Evolutionary conservation across 2,888 invertebrate genomes (phyloP).

Genomic region (Liodrosophila aerea): DNA sequence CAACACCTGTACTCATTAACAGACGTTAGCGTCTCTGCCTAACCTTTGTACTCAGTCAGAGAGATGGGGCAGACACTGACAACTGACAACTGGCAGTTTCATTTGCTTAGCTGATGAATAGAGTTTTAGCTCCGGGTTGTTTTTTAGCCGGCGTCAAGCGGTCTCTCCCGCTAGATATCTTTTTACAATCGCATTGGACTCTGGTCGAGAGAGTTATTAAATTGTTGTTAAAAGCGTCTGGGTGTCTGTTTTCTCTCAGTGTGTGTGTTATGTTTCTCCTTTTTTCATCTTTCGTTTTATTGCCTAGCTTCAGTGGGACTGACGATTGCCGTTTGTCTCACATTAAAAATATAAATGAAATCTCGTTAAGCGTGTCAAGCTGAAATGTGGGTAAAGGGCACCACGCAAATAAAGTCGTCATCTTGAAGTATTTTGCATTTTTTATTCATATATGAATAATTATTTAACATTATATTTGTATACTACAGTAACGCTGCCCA

Average conservation of each 20-base stretch:
- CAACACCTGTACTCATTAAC: constrained; percentile 25
- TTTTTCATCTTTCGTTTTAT: constrained; percentile 5
- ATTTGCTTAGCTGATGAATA: constrained; percentile 21
- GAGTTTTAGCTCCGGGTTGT: constrained; percentile 25
- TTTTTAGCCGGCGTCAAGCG: constrained; percentile 23
- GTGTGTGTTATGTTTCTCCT: constrained; percentile 7
- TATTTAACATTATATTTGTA: constrained; percentile 3
- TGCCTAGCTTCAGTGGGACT: constrained; percentile 7
- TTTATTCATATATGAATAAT: constrained; percentile 1
- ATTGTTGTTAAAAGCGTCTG: constrained; percentile 34
- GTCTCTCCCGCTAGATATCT: constrained; percentile 29
- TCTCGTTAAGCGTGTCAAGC: constrained; percentile 28
- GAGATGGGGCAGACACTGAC: constrained; percentile 7
- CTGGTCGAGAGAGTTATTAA: constrained; percentile 33
- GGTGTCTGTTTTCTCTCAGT: background rate
- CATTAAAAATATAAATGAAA: constrained; percentile 22
- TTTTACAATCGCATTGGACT: constrained; percentile 41
- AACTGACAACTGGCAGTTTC: constrained; percentile 36
- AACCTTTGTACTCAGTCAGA: constrained; percentile 37
- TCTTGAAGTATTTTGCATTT: constrained; percentile 10
- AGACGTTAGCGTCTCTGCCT: constrained; percentile 9
- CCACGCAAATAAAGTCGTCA: constrained; percentile 24
- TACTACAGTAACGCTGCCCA: too few relatives aligned
- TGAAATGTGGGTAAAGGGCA: constrained; percentile 66
- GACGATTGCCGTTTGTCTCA: constrained; percentile 11